Evolutionary conservation across 2,888 invertebrate genomes (phyloP).

Genomic region (Drosophila formosana): DNA sequence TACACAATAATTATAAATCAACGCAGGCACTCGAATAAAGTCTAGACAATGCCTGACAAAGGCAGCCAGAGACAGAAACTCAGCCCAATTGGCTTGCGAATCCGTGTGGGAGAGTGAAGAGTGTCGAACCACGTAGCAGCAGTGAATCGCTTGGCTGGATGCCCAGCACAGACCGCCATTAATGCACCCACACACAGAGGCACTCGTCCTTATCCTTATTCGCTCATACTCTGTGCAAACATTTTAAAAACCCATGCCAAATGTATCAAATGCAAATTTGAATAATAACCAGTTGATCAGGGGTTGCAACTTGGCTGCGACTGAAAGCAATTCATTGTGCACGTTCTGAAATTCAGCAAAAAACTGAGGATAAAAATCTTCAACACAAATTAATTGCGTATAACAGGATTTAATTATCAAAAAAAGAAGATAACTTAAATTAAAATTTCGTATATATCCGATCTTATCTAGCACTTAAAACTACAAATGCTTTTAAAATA

Average conservation of each 20-base stretch:
- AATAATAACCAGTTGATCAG: slow-evolving; percentile 66
- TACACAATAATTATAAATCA: slow-evolving; percentile 75
- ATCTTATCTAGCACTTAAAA: too few species aligned
- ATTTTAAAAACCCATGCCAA: slow-evolving; percentile 35
- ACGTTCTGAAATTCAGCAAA: slow-evolving; percentile 23
- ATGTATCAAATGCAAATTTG: slow-evolving; percentile 61
- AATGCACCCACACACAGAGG: slow-evolving; percentile 40
- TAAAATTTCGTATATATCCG: too few species aligned
- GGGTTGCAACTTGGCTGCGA: slow-evolving; percentile 42
- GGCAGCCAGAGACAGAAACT: slow-evolving; percentile 50
- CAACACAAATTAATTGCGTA: neutral
- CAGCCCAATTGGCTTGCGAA: slow-evolving; percentile 17
- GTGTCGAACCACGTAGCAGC: slow-evolving; percentile 40
- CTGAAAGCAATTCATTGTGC: slow-evolving; percentile 18
- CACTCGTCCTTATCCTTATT: neutral
- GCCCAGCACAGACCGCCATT: slow-evolving; percentile 59
- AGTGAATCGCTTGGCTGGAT: slow-evolving; percentile 50
- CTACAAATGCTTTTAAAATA: too few species aligned
- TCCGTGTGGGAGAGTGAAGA: neutral
- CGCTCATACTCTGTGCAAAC: slow-evolving; percentile 23
- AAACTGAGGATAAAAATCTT: neutral
- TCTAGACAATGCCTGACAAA: slow-evolving; percentile 76
- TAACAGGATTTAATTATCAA: neutral
- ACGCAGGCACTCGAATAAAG: slow-evolving; percentile 70
- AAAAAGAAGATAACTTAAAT: neutral